A percentile compares a stretch with the other conserved stretches of the same genome.
Evolutionary conservation across 1,140 invertebrate genomes (phyloP).

Genomic region (Chironomus striatipennis): DNA sequence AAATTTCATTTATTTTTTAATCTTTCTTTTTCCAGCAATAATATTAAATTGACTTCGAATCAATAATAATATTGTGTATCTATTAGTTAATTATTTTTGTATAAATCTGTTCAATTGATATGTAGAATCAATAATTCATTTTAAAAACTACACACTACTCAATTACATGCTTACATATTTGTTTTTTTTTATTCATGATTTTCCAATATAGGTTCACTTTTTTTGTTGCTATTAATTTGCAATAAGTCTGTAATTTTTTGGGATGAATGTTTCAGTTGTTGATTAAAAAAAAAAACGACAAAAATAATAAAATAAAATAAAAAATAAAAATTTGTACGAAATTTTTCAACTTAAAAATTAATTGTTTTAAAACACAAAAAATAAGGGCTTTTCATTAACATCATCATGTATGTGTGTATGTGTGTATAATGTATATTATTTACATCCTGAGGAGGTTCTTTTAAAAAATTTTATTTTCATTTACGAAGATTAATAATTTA

Average conservation of each 20-base stretch:
- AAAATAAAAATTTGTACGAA: not conserved
- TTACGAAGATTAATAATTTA: not conserved
- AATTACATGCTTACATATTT: not conserved
- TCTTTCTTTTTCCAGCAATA: too few relatives aligned
- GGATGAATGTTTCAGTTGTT: not conserved
- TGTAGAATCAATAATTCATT: not conserved
- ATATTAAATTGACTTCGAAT: too few relatives aligned
- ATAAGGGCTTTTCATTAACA: not conserved
- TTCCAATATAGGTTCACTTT: not conserved
- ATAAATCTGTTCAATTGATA: conserved; percentile 2
- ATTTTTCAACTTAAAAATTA: not conserved
- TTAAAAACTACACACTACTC: conserved; percentile 13
- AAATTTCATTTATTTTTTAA: too few relatives aligned
- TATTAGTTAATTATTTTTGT: too few relatives aligned
- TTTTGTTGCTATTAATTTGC: not conserved
- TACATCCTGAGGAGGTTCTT: conserved; percentile 6
- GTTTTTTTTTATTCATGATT: not conserved
- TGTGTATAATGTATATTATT: conserved; percentile 14
- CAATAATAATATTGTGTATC: too few relatives aligned
- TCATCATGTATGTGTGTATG: not conserved
- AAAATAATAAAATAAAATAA: not conserved
- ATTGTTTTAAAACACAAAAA: not conserved
- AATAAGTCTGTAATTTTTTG: not conserved
- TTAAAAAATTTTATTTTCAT: not conserved
- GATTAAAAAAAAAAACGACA: not conserved